Conservation (phyloP, 2,113 vertebrate genomes). For the Neoarius graeffei region DNA sequence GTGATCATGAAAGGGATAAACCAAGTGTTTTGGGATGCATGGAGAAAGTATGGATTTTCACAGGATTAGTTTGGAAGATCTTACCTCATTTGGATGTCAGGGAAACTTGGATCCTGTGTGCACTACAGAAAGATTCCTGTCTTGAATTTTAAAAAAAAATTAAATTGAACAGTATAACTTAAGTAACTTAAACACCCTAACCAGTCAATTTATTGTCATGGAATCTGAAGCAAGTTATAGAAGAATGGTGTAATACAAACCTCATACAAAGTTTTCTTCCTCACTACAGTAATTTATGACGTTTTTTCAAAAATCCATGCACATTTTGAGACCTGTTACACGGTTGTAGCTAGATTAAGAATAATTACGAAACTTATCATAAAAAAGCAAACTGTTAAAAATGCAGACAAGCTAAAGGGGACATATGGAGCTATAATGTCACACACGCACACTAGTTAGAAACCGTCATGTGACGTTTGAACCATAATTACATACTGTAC, state of each 20-base stretch:
- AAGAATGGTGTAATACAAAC: neutral
- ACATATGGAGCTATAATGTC: neutral
- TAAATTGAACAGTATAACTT: neutral
- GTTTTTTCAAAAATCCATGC: too few species aligned
- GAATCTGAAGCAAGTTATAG: neutral
- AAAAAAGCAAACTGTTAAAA: neutral
- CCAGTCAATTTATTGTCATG: neutral
- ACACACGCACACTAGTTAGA: neutral
- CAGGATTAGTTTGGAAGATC: neutral
- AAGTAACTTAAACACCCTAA: neutral
- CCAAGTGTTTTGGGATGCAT: conserved; percentile 15
- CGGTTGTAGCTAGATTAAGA: neutral
- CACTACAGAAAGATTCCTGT: neutral
- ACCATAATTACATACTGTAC: neutral
- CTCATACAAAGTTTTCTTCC: neutral
- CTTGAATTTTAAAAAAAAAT: neutral
- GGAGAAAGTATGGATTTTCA: neutral
- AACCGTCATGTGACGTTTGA: neutral
- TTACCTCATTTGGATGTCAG: neutral
- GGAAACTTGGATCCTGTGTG: neutral
- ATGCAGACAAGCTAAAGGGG: neutral
- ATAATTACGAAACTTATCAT: neutral
- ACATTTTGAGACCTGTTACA: neutral
- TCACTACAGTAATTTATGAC: neutral
- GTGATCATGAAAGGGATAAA: conserved; percentile 30